Conservation (phyloP, 2,888 invertebrate genomes). For the Crocallis elinguaria region DNA sequence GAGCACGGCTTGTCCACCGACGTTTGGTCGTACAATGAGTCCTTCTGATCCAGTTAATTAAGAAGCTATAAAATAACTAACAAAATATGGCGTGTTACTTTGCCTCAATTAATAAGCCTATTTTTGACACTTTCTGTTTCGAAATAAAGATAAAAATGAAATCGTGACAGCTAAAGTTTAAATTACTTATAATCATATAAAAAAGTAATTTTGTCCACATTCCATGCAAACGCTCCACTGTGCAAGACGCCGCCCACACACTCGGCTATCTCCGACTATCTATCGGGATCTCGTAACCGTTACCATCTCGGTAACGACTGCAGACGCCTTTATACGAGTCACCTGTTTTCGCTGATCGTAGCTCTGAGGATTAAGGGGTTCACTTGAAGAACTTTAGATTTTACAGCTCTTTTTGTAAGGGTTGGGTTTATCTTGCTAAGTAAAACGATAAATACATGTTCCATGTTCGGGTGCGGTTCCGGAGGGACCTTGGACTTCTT, state of each 20-base stretch:
- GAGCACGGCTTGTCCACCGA: too few species aligned
- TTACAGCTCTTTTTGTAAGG: conserved; percentile 1
- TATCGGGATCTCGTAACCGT: conserved; percentile 21
- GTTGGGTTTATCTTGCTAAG: not conserved
- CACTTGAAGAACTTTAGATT: conserved; percentile 12
- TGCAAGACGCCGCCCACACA: conserved; percentile 13
- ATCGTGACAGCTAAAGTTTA: too few species aligned
- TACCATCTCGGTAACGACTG: conserved; percentile 22
- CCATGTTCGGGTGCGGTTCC: not conserved
- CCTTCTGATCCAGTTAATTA: too few species aligned
- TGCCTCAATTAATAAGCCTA: too few species aligned
- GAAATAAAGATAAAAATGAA: too few species aligned
- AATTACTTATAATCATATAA: too few species aligned
- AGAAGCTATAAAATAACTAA: too few species aligned
- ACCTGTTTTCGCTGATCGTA: conserved; percentile 27
- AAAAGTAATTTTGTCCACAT: not conserved
- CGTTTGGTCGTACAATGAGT: too few species aligned
- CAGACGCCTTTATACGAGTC: conserved; percentile 21
- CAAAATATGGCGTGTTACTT: too few species aligned
- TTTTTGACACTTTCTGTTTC: too few species aligned
- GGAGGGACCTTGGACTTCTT: too few species aligned
- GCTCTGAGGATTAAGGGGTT: conserved; percentile 21
- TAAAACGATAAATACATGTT: not conserved
- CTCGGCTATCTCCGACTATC: conserved; percentile 15
- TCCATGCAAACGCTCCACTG: not conserved